A percentile compares a stretch with the other conserved stretches of the same genome.
Evolutionary conservation across 1,140 invertebrate genomes (phyloP).

Genomic region (Adelges cooleyi): DNA sequence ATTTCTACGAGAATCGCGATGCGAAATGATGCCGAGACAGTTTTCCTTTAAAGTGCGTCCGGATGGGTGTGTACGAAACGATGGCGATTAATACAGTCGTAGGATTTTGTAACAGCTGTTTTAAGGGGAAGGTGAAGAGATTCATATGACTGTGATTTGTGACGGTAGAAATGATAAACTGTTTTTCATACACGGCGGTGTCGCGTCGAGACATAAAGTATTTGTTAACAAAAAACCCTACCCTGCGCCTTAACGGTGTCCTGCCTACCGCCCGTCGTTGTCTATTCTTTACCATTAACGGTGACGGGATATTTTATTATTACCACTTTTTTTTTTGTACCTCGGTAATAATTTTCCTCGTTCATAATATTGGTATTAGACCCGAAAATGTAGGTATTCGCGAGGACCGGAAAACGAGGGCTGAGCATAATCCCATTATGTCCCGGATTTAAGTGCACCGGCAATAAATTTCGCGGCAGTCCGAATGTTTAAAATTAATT

Average conservation of each 20-base stretch:
- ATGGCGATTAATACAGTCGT: too few species aligned
- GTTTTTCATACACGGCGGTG: too few species aligned
- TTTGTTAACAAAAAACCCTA: too few species aligned
- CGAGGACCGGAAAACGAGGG: not conserved
- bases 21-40: too few species aligned
- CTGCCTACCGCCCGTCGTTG: not conserved
- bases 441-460: constrained; percentile 20
- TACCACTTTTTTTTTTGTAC: not conserved
- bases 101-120: too few species aligned
- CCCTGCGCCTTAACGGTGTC: not conserved
- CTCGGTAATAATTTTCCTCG: not conserved
- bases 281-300: not conserved
- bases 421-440: constrained; percentile 9
- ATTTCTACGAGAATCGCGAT: too few species aligned
- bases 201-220: too few species aligned
- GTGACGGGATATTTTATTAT: not conserved
- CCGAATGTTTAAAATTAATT: constrained; percentile 25
- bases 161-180: too few species aligned
- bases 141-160: too few species aligned
- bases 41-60: too few species aligned
- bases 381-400: not conserved
- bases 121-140: too few species aligned
- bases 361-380: not conserved
- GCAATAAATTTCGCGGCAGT: constrained; percentile 13
- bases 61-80: too few species aligned